Percentiles rank a stretch among this genome's conserved stretches.
Conservation (phyloP, 2,113 vertebrate species). For the Pterophyllum scalare region DNA sequence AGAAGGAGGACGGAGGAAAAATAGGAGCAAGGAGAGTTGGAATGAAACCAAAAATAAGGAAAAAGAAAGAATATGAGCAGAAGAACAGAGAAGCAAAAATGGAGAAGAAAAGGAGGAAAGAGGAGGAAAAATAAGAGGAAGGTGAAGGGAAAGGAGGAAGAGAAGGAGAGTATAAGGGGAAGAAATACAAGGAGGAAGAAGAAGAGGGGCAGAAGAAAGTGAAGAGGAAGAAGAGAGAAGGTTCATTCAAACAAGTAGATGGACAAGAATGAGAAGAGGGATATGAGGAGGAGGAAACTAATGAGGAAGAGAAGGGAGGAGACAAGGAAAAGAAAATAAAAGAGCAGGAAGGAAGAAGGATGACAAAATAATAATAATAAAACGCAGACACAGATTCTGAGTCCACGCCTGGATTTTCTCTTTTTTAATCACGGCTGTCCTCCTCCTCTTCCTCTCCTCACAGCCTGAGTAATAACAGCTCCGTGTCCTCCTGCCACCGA, state of each 20-base stretch:
- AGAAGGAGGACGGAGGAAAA: background rate
- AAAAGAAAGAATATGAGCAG: too few species aligned
- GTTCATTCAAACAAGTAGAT: background rate
- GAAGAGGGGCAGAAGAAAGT: background rate
- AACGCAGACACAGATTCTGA: fast-evolving
- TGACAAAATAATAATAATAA: background rate
- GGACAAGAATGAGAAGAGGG: background rate
- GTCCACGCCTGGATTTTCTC: background rate
- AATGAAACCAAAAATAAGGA: fast-evolving
- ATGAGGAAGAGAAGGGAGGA: background rate
- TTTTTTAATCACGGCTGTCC: background rate
- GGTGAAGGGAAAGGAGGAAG: too few species aligned
- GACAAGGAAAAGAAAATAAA: background rate
- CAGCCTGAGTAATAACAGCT: background rate
- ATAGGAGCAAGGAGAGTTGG: background rate
- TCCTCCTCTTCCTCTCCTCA: background rate
- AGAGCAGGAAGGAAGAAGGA: background rate
- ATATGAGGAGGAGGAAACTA: background rate
- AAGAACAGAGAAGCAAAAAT: too few species aligned
- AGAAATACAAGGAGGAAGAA: background rate
- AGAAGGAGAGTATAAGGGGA: background rate
- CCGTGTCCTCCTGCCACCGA: background rate
- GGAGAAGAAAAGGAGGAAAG: background rate
- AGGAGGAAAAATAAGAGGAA: too few species aligned
- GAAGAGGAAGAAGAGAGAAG: background rate